Conservation (phyloP, 2,113 vertebrate species). For the Datnioides undecimradiatus region DNA sequence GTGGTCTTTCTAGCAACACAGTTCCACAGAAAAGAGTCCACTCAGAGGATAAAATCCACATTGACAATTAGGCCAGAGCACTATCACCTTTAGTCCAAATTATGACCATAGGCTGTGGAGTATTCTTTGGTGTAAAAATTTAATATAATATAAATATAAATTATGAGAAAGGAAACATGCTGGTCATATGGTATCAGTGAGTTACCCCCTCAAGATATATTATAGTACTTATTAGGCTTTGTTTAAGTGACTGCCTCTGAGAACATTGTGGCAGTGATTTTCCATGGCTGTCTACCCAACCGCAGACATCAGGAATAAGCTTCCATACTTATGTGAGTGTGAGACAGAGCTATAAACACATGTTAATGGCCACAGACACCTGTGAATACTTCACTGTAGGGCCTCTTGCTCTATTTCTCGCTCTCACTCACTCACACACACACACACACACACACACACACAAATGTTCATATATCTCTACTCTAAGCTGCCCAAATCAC, state of each 20-base stretch:
- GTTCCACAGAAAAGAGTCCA: constrained; percentile 27
- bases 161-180: neutral
- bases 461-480: constrained; percentile 16
- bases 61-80: neutral
- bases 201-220: constrained; percentile 32
- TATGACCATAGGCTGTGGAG: constrained; percentile 7
- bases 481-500: constrained; percentile 48
- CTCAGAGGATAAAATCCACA: neutral
- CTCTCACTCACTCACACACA: neutral
- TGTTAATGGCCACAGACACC: constrained; percentile 72
- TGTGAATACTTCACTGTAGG: constrained; percentile 73
- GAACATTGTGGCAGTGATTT: constrained; percentile 56
- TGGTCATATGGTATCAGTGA: constrained; percentile 36
- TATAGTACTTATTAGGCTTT: constrained; percentile 30
- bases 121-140: neutral
- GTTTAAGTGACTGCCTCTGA: constrained; percentile 48
- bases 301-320: constrained; percentile 29
- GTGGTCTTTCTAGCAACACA: neutral
- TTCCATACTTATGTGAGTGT: constrained; percentile 57
- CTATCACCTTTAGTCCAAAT: neutral
- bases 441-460: neutral
- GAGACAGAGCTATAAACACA: constrained; percentile 71
- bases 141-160: no score
- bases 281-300: constrained; percentile 38
- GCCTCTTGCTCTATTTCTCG: constrained; percentile 31